These are phyloP conservation scores for Pheosia gnoma DNA, from an alignment of 2,888 invertebrate species.

Conservation along the genomic window DNA sequence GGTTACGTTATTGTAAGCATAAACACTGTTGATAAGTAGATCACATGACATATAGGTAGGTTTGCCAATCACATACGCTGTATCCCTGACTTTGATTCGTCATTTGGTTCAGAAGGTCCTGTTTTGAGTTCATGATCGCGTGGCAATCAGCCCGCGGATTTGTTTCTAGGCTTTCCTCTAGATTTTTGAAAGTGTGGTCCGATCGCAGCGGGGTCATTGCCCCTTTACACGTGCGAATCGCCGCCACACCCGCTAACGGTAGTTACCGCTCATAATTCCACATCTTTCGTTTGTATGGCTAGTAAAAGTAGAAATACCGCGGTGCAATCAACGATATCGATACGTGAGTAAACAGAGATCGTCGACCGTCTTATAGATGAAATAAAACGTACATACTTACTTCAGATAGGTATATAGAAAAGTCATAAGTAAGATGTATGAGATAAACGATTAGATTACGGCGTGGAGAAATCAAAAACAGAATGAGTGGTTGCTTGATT, in stretches of 20 bases:
- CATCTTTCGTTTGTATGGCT: slow-evolving; percentile 41
- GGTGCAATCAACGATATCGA: slow-evolving; percentile 25
- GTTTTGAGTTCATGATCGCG: slow-evolving; percentile 29
- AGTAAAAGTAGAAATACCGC: slow-evolving; percentile 36
- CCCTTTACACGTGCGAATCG: slow-evolving; percentile 64
- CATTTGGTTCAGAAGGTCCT: slow-evolving; percentile 6
- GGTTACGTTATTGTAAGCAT: too few species aligned
- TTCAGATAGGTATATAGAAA: not conserved
- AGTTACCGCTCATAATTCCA: slow-evolving; percentile 54
- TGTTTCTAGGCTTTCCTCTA: slow-evolving; percentile 22
- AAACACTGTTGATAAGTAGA: too few species aligned
- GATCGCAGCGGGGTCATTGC: slow-evolving; percentile 60
- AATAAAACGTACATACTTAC: not conserved
- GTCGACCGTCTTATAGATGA: not conserved
- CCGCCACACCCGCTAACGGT: slow-evolving; percentile 68
- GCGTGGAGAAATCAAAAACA: not conserved
- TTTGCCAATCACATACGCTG: too few species aligned
- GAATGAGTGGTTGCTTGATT: not conserved
- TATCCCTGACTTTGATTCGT: not conserved
- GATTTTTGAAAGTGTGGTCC: slow-evolving; percentile 45
- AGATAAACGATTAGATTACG: not conserved
- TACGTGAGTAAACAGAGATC: slow-evolving; percentile 15
- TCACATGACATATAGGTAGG: too few species aligned
- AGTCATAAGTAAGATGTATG: not conserved
- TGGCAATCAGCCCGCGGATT: slow-evolving; percentile 11